Base-by-base conservation (phyloP, 2,113 vertebrate species). In the Centrocercus urophasianus region DNA sequence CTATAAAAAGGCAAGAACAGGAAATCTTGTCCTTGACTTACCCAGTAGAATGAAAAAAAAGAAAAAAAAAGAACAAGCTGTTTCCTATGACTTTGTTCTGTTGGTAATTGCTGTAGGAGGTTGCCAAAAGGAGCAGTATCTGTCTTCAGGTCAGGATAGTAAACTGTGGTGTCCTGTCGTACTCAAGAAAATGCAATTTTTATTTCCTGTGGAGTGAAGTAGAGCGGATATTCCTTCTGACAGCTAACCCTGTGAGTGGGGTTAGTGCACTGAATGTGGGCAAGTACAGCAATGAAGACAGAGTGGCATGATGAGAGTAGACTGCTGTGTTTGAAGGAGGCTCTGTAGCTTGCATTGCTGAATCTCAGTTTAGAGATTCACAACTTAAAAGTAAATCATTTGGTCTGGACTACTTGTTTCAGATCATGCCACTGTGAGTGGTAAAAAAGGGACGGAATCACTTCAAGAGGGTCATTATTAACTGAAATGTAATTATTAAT, bases 11-110 rank as follows among this genome's bases (percentile, higher is more conserved):
- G 57, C 65, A 79, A 69, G 74, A 92, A 66, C 86, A 54, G 73
- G 89, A 95, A 94, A 89, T 42, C 81, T 91, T 88, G 93, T 95
- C 96, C 96, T 96, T 96, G 93, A 95, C 80, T 60, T 94, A 36
- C 81, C 65, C 36, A 50, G 30, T 65, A 66, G 45, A 48, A 77
- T 56, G 11, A 40, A 40, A 78, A 70, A 40, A 18, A 63, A 36
- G 8, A 82, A 24, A 15, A 45, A 40, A 30, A 82, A 54, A 47
- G 42, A 13, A 5, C 25, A 83, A 89, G 71, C 57, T 22, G 70
- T 95, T 96, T 96, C 95, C 89, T 89, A 73, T 87, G 36, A 75
- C 71, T 97, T 92, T 94, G 81, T 96, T 94, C 83, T 92, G 67
- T 77, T 91, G 67, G 60, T 74, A 87, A 70, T 78, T 93, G 88